Conservation (phyloP, 2,888 invertebrate genomes). For the Xestoiulus laeticollis region DNA sequence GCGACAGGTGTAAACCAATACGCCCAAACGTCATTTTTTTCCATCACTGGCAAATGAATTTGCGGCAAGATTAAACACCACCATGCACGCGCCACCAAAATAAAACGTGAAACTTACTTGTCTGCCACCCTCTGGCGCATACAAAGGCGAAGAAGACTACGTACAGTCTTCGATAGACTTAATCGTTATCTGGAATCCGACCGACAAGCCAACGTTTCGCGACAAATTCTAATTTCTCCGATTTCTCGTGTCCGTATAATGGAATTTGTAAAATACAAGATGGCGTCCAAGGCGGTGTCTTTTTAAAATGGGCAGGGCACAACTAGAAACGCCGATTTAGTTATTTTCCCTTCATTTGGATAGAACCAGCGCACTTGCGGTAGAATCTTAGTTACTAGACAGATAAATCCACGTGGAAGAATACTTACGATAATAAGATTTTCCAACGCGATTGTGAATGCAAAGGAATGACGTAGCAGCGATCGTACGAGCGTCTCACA, state of each 20-base stretch:
- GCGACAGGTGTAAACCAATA: neutral
- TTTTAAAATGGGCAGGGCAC: slow-evolving; percentile 37
- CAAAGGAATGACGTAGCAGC: slow-evolving; percentile 31
- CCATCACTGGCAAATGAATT: neutral
- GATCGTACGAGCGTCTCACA: neutral
- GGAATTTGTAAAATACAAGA: slow-evolving; percentile 9
- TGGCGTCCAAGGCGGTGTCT: slow-evolving; percentile 37
- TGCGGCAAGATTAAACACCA: neutral
- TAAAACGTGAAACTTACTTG: neutral
- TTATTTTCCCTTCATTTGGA: neutral
- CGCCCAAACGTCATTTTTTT: neutral
- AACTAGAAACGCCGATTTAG: neutral
- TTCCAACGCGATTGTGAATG: slow-evolving; percentile 21
- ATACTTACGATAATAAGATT: slow-evolving; percentile 33
- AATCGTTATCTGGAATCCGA: neutral
- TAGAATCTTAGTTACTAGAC: neutral
- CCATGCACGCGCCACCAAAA: neutral
- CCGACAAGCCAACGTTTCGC: neutral
- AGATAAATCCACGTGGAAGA: slow-evolving; percentile 29
- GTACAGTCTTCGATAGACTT: neutral
- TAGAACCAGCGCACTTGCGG: neutral
- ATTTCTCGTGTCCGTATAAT: slow-evolving; percentile 31
- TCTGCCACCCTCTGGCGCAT: neutral
- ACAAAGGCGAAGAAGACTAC: neutral
- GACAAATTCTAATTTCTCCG: neutral